Evolutionary conservation across 2,113 vertebrate genomes (phyloP).

Genomic region (Cyphomyrus plagiostoma): DNA sequence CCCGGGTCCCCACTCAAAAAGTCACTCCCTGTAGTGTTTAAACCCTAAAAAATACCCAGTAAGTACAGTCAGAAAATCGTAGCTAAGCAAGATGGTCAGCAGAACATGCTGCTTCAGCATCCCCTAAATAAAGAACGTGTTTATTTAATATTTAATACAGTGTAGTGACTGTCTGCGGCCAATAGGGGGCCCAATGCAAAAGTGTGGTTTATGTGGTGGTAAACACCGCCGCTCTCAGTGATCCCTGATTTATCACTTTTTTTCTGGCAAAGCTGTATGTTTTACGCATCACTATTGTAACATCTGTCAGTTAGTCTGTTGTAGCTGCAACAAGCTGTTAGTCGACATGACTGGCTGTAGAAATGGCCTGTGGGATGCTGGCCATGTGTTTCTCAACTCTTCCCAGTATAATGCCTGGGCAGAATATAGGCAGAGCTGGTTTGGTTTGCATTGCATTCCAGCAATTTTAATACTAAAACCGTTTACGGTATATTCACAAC

Average conservation of each 20-base stretch:
- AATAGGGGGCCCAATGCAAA: neutral
- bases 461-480: neutral
- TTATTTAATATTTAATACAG: neutral
- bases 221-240: neutral
- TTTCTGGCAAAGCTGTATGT: neutral
- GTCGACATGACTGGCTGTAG: neutral
- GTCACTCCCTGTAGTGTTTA: neutral
- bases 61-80: neutral
- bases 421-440: neutral
- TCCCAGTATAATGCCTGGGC: neutral
- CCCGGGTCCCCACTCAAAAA: neutral
- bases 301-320: neutral
- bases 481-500: neutral
- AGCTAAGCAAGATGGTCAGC: neutral
- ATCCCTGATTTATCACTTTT: neutral
- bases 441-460: neutral
- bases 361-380: neutral
- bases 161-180: neutral
- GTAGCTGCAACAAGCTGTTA: neutral
- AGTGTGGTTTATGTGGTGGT: neutral
- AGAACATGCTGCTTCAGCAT: neutral
- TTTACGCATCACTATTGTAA: neutral
- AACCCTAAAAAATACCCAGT: neutral
- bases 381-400: neutral
- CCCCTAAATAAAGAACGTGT: neutral